phyloP scores from a whole-genome alignment of 2,797 vertebrate genomes.

The Loriculus beryllinus region DNA sequence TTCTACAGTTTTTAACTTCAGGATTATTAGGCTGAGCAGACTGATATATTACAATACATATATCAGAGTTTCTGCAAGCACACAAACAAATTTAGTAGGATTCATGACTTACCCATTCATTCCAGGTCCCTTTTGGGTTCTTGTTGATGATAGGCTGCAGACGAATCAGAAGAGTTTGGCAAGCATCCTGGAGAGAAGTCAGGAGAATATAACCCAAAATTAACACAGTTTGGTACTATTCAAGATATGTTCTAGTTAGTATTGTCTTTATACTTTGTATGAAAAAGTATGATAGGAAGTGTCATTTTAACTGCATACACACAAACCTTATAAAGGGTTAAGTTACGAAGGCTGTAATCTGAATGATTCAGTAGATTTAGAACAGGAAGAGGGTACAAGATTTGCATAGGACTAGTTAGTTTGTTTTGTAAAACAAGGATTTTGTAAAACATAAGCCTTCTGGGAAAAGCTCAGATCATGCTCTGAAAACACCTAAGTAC shows the following conservation, averaged over 20 bases:
- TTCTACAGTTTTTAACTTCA: neutral
- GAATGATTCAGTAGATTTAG: neutral
- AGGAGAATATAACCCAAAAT: neutral
- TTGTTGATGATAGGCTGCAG: conserved; percentile 83
- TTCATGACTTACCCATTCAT: conserved; percentile 82
- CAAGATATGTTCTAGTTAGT: neutral
- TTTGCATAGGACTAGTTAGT: neutral
- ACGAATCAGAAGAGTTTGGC: conserved; percentile 82
- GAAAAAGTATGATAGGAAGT: neutral
- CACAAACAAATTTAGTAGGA: neutral
- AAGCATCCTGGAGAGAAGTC: conserved; percentile 79
- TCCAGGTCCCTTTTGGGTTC: conserved; percentile 85
- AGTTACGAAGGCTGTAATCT: neutral
- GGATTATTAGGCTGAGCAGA: neutral
- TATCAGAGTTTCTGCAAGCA: neutral
- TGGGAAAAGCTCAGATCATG: neutral
- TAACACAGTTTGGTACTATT: neutral
- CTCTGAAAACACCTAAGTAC: neutral
- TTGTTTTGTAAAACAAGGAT: neutral
- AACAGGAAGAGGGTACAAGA: neutral
- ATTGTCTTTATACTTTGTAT: neutral
- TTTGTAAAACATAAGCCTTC: neutral
- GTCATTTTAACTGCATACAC: neutral
- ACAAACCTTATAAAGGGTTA: neutral
- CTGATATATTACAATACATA: neutral